These are phyloP conservation scores for Porites divaricata DNA, from an alignment of 92 coral and sea anemone species.

Conservation along the genomic window DNA sequence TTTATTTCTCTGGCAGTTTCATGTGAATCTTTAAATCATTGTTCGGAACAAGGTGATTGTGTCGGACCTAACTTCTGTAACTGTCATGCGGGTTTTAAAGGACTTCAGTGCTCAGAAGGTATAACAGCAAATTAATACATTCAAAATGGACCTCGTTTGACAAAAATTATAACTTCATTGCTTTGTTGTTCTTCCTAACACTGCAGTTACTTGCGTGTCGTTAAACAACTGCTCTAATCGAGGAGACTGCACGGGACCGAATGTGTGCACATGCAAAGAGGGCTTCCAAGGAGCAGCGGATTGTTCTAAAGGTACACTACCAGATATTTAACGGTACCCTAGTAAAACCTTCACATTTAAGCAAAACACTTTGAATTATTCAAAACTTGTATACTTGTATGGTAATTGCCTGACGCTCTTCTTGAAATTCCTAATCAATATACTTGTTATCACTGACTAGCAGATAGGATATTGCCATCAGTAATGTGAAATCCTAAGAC, in stretches of 20 bases:
- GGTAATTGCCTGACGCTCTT: too few relatives aligned
- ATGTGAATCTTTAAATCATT: conserved; percentile 59
- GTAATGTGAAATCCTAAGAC: too few relatives aligned
- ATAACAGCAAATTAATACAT: not conserved
- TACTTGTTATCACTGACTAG: too few relatives aligned
- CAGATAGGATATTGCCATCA: too few relatives aligned
- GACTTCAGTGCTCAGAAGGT: conserved; percentile 74
- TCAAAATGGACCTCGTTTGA: too few relatives aligned
- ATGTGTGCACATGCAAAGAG: conserved; percentile 52
- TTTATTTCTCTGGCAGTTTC: conserved; percentile 18
- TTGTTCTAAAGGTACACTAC: conserved; percentile 59
- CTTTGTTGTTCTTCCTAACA: too few relatives aligned
- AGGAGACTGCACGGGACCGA: conserved; percentile 69
- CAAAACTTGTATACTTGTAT: too few relatives aligned
- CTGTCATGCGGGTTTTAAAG: conserved; percentile 59
- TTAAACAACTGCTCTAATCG: conserved; percentile 63
- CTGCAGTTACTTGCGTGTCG: conserved; percentile 56
- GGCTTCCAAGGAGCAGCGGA: conserved; percentile 50
- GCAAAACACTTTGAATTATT: too few relatives aligned
- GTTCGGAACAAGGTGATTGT: conserved; percentile 68
- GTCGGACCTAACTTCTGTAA: conserved; percentile 54
- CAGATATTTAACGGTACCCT: too few relatives aligned
- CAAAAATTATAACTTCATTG: too few relatives aligned
- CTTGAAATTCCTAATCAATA: too few relatives aligned
- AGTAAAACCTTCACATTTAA: too few relatives aligned